Base-by-base conservation (phyloP, 2,113 vertebrate genomes). In the Athene cunicularia region DNA sequence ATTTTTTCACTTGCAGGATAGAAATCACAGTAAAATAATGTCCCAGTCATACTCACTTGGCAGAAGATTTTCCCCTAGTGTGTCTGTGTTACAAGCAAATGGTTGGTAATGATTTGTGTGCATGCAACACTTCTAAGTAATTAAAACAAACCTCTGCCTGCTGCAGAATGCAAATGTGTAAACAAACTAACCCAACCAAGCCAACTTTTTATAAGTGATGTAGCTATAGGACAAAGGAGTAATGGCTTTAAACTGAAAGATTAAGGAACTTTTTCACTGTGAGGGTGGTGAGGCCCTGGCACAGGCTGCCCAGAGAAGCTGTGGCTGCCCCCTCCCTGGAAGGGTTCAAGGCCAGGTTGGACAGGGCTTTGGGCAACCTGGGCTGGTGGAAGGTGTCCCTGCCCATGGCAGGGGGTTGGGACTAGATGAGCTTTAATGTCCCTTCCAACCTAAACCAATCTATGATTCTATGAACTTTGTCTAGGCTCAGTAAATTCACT, bases 71-170 rank as follows among this genome's bases (percentile, higher is more conserved):
- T 90, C 75, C 88, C 73, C 76, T 41, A 28, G 81, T 19, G 82
- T 76, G 72, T 37, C 83, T 86, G 76, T 43, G 58, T 85, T 92
- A 93, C 80, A 93, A 87, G 93, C 50, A 94, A 97, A 94, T 80
- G 83, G 77, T 74, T 95, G 91, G 72, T 97, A 98, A 96, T 88
- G 93, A 98, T 97, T 96, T 97, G 94, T 93, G 91, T 89, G 73
- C 83, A 77, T 88, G 72, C 92, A 96, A 95, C 93, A 83, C 71
- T 91, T 91, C 47, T 92, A 96, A 96, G 91, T 95, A 96, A 97
- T 97, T 97, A 95, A 96, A 98, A 89, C 89, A 96, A 96, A 95
- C 93, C 88, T 80, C 91, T 92, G 59, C 45, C 80, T 95, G 77
- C 90, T 96, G 94, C 93, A 95, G 90, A 97, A 89, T 75, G 80